Base-by-base conservation (phyloP, 2,888 invertebrate species). In the Diarsia dahlii region DNA sequence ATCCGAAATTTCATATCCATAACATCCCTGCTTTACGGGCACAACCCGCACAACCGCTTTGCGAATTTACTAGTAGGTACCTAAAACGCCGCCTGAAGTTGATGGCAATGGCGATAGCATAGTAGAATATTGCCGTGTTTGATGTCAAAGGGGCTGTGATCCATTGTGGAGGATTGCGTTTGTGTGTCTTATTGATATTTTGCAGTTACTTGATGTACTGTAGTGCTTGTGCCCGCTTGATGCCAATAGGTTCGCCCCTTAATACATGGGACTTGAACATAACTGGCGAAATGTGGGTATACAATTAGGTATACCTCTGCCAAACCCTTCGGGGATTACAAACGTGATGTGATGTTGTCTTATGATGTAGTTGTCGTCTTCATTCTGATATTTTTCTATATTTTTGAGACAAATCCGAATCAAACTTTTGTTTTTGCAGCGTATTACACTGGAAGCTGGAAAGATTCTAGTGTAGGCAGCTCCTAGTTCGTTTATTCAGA, bases 71-170 rank as follows among this genome's bases (percentile, higher is more conserved):
- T 13, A 23, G 56, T n/a, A n/a, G n/a, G n/a, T 34, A 23, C 28
- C 28, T 28, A 28, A 39, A 77, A 68, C 60, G 71, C 82, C 56
- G 64, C 83, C 81, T 74, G 83, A 28, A 5, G 50, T 71, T 79
- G 58, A 64, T 64, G 18, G 82, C 83, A 81, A 81, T 58, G 64
- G 28, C 23, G 50, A 68, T 23, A 50, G 54, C 18, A 71, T 56
- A 50, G 68, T 56, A 50, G 68, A 56, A 67, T 64, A 46, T 81
- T 82, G 83, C 83, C 5, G 28, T 78, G 63, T 62, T 64, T 8
- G 34, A 39, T 71, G 15, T 79, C 63, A 79, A 79, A 81, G 79
- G 79, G 46, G 58, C 56, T 23, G 13, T 23, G 54, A 58, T 72
- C 20, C 48, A 13, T 18, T 18, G 15, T 52, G 10, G 8, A 23